Evolutionary conservation across 2,113 vertebrate genomes (phyloP).

Genomic region (Progne subis): DNA sequence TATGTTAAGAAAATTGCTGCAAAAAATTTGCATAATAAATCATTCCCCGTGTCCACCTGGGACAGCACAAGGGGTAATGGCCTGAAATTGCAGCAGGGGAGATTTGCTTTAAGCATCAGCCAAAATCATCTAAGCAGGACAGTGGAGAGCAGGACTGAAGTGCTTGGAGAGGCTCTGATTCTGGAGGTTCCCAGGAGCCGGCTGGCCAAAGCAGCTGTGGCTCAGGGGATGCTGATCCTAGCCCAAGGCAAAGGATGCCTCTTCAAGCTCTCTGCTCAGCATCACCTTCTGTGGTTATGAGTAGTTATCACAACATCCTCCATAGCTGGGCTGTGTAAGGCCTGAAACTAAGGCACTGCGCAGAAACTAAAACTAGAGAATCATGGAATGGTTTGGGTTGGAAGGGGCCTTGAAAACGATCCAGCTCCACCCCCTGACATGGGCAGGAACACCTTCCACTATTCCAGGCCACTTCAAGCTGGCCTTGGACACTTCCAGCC

Average conservation of each 20-base stretch:
- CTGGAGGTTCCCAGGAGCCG: background rate
- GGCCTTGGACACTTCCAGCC: background rate
- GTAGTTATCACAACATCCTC: background rate
- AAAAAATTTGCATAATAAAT: background rate
- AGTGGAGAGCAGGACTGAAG: background rate
- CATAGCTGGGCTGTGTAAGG: background rate
- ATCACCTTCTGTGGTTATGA: background rate
- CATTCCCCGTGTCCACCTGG: background rate
- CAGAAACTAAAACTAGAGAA: background rate
- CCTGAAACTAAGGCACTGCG: background rate
- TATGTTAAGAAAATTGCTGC: background rate
- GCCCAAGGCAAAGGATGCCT: background rate
- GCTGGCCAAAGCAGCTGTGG: background rate
- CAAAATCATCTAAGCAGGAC: constrained; percentile 12
- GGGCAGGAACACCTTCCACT: background rate
- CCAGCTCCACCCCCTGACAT: too few species aligned
- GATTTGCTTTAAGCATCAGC: constrained; percentile 40
- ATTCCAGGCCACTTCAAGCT: background rate
- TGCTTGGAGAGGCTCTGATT: background rate
- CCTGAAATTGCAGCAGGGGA: constrained; percentile 14
- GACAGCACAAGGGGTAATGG: background rate
- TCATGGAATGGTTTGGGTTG: background rate
- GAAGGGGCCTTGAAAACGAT: background rate
- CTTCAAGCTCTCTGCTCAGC: background rate
- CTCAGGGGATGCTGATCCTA: background rate